Percentiles rank a stretch among this genome's conserved stretches.
phyloP scores from a whole-genome alignment of 2,888 invertebrate species.

The Pocota personata region DNA sequence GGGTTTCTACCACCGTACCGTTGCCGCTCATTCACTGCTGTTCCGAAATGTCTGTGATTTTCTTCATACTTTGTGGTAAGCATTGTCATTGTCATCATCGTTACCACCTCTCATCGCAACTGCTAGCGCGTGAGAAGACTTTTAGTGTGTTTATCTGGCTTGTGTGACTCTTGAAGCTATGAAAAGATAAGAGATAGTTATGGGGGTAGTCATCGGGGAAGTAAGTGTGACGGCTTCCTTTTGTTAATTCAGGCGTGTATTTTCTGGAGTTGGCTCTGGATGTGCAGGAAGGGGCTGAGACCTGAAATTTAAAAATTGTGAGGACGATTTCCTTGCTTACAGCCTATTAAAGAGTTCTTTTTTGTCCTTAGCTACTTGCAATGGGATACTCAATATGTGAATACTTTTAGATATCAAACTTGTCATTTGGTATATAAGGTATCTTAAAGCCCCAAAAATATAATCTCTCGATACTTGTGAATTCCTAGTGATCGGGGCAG shows the following conservation, averaged over 20 bases:
- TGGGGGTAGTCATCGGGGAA: constrained; percentile 8
- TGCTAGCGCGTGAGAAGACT: constrained; percentile 42
- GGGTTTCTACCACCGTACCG: constrained; percentile 18
- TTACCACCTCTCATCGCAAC: constrained; percentile 29
- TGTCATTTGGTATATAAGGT: too few species aligned
- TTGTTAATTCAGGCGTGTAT: neutral
- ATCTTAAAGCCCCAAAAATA: too few species aligned
- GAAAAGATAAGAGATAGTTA: constrained; percentile 3
- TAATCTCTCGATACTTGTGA: too few species aligned
- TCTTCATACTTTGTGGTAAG: constrained; percentile 56
- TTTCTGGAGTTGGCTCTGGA: neutral
- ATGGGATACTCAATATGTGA: too few species aligned
- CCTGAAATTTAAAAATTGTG: neutral
- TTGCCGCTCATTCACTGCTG: neutral
- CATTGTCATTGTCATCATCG: constrained; percentile 34
- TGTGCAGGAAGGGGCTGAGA: neutral
- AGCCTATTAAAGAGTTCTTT: too few species aligned
- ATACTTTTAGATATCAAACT: too few species aligned
- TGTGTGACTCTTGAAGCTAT: neutral
- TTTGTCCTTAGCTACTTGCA: too few species aligned
- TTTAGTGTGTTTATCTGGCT: constrained; percentile 45
- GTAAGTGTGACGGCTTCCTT: constrained; percentile 23
- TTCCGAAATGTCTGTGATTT: constrained; percentile 43
- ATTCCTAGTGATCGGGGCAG: too few species aligned
- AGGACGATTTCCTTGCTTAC: neutral